phyloP scores from a whole-genome alignment of 2,888 invertebrate species.

The Bellardia bayeri region DNA sequence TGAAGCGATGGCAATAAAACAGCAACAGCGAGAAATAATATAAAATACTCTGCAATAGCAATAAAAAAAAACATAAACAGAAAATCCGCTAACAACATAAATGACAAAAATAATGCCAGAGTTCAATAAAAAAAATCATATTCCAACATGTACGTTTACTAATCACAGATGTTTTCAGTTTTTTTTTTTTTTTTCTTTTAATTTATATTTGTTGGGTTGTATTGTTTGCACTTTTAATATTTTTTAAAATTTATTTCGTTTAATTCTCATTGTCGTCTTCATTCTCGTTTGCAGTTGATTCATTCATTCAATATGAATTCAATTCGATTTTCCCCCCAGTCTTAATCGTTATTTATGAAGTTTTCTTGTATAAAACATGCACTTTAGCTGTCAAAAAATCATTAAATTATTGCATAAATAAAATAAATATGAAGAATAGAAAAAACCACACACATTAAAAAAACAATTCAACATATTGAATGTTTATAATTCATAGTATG shows the following conservation, averaged over 20 bases:
- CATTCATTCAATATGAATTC: conserved; percentile 24
- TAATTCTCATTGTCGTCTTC: background rate
- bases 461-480: conserved; percentile 21
- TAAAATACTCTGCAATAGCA: background rate
- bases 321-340: conserved; percentile 12
- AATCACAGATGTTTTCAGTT: conserved; percentile 54
- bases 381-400: conserved; percentile 64
- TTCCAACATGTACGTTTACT: conserved; percentile 25
- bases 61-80: background rate
- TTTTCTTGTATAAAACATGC: conserved; percentile 51
- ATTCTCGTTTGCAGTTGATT: conserved; percentile 22
- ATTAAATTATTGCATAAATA: conserved; percentile 65
- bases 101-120: conserved; percentile 66
- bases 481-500: conserved; percentile 35
- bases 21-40: conserved; percentile 20
- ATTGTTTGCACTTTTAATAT: conserved; percentile 52
- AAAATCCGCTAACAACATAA: conserved; percentile 34
- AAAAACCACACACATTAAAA: background rate
- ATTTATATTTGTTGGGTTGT: background rate
- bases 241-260: conserved; percentile 44
- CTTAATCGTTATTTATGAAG: conserved; percentile 67
- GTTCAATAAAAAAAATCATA: conserved; percentile 57
- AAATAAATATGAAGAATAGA: conserved; percentile 12
- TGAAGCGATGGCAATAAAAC: conserved; percentile 32
- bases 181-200: background rate